Base-by-base conservation (phyloP, 2,888 invertebrate genomes). In the Entomobrya multifasciata region DNA sequence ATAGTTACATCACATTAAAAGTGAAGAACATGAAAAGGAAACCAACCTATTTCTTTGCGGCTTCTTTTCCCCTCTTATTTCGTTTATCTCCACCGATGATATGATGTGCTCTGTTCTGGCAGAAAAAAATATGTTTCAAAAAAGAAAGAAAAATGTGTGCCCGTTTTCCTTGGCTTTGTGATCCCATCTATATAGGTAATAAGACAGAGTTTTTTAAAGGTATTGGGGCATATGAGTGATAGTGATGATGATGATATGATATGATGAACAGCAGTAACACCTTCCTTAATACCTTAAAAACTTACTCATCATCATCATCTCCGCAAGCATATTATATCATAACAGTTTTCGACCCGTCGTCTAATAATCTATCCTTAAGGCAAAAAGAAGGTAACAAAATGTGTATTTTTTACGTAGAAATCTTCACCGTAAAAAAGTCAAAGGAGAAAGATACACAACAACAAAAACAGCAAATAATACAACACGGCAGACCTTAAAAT, bases 1-100 rank as follows among this genome's bases (percentile, higher is more conserved):
- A 87, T 87, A 87, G 86, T 87, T 87, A 87, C 86, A 87, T 82
- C 86, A 82, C 76, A 87, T 87, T 87, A 87, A 65, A 87, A 76
- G 81, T 47, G 77, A 82, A 57, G 67, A 87, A 87, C 86, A 87
- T 87, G 86, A 87, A 87, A 87, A 87, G 86, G 86, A 87, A 87
- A 87, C 86, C 80, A 86, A 74, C 86, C 86, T 87, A 87, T 87
- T 87, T 87, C 86, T 87, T 87, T 87, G 86, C 86, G 86, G 86
- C 86, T 87, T 87, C 86, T 82, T 70, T 87, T 47, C 55, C 78
- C 78, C 57, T 62, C 78, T 79, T 49, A 62, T 65, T 62, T 79
- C 65, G 44, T 78, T 83, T 17, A 11, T 77, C 84, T 25, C 62
- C 62, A 55, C 76, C 55, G 55, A 76, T n/a, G n/a, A n/a, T n/a